A percentile compares a stretch with the other conserved stretches of the same genome.
These are phyloP conservation scores for Euspilapteryx auroguttella DNA, from an alignment of 2,888 invertebrate genomes.

Conservation along the genomic window DNA sequence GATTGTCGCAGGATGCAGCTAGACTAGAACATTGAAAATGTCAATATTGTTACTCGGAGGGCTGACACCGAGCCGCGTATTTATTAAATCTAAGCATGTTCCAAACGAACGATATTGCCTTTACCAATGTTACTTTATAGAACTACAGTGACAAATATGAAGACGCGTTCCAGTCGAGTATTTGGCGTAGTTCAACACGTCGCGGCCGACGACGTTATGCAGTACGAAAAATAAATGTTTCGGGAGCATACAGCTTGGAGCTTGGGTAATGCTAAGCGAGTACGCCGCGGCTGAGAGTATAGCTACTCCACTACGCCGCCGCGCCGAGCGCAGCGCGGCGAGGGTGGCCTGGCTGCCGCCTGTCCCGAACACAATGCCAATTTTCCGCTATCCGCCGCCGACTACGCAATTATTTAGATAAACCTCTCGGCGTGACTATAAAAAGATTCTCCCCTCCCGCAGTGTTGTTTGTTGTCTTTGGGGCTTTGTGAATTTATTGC, in stretches of 20 bases:
- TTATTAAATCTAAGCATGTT: too few species aligned
- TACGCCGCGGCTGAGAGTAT: too few species aligned
- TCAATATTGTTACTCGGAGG: slow-evolving; percentile 7
- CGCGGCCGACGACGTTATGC: too few species aligned
- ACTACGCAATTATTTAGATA: slow-evolving; percentile 61
- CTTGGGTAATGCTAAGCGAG: too few species aligned
- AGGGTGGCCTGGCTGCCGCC: slow-evolving; percentile 7
- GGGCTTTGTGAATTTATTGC: slow-evolving; percentile 58
- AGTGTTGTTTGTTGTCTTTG: slow-evolving; percentile 53
- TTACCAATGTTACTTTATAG: too few species aligned
- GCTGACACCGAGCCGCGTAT: not conserved
- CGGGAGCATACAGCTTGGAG: too few species aligned
- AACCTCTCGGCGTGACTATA: slow-evolving; percentile 59
- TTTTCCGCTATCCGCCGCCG: slow-evolving; percentile 59
- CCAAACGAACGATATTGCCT: too few species aligned
- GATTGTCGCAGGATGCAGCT: too few species aligned
- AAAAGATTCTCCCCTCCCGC: slow-evolving; percentile 54
- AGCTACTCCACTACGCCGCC: slow-evolving; percentile 2
- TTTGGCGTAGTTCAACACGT: too few species aligned
- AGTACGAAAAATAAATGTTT: too few species aligned
- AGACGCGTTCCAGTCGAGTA: too few species aligned
- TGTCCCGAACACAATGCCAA: slow-evolving; percentile 38
- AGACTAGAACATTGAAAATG: slow-evolving; percentile 7
- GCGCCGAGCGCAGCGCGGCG: slow-evolving; percentile 10
- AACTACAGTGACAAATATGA: too few species aligned